These are phyloP conservation scores for Bos javanicus DNA, from an alignment of 2,113 vertebrate genomes.

Conservation along the genomic window DNA sequence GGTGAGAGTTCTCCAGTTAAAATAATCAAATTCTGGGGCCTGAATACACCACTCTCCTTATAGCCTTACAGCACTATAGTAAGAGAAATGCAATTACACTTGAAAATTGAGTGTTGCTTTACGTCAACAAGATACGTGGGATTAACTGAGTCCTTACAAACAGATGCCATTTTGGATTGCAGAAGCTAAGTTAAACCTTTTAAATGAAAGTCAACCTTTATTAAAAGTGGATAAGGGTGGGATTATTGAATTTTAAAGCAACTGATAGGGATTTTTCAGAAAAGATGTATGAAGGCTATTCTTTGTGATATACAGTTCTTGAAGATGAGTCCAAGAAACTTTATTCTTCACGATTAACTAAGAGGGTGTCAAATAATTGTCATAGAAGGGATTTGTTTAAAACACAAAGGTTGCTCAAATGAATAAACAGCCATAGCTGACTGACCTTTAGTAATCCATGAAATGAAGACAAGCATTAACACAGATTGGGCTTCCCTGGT, in stretches of 20 bases:
- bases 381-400: neutral
- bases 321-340: neutral
- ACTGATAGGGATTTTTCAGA: neutral
- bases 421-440: neutral
- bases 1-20: neutral
- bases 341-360: neutral
- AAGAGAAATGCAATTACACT: neutral
- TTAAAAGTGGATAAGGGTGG: neutral
- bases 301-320: neutral
- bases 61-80: neutral
- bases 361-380: neutral
- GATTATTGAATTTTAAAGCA: neutral
- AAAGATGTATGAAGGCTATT: neutral
- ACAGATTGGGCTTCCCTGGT: rapidly evolving
- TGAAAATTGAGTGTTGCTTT: neutral
- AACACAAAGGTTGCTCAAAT: neutral
- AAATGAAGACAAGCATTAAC: neutral
- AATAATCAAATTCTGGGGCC: rapidly evolving
- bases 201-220: neutral
- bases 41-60: no score
- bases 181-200: neutral
- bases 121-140: neutral
- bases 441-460: neutral
- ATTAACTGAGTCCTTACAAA: neutral
- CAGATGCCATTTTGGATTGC: neutral